These are phyloP conservation scores for Herpetotheres cachinnans DNA, from an alignment of 2,113 vertebrate species.

Conservation along the genomic window DNA sequence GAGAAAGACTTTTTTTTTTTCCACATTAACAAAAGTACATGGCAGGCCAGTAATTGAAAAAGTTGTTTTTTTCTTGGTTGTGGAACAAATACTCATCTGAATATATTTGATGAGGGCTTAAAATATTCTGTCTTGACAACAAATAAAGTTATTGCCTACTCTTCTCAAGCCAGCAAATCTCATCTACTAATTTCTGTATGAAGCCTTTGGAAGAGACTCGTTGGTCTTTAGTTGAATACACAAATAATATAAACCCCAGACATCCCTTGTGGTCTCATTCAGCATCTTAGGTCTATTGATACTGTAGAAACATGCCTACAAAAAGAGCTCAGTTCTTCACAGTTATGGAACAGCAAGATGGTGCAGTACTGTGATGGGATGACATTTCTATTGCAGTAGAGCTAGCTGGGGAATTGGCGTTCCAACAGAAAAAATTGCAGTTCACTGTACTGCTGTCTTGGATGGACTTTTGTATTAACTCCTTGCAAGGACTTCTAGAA, in stretches of 20 bases:
- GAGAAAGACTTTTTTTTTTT: constrained; percentile 15
- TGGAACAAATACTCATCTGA: neutral
- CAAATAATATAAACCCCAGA: neutral
- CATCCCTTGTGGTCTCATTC: neutral
- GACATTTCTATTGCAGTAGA: neutral
- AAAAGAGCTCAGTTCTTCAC: neutral
- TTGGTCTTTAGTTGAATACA: neutral
- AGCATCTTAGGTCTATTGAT: neutral
- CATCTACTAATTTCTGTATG: neutral
- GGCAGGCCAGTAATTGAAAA: constrained; percentile 4
- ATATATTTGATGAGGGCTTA: neutral
- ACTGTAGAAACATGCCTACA: neutral
- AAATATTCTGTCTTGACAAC: constrained; percentile 14
- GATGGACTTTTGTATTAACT: neutral
- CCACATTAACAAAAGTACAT: neutral
- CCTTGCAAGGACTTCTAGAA: neutral
- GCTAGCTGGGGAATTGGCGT: neutral
- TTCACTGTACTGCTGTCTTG: neutral
- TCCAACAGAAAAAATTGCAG: neutral
- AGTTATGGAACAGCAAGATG: neutral
- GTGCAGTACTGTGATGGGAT: neutral
- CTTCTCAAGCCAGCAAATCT: neutral
- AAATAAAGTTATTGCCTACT: neutral
- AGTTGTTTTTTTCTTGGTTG: neutral
- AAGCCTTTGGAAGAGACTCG: neutral